These are phyloP conservation scores for Drosophila biarmipes DNA, from an alignment of 1,140 invertebrate species.

Conservation along the genomic window DNA sequence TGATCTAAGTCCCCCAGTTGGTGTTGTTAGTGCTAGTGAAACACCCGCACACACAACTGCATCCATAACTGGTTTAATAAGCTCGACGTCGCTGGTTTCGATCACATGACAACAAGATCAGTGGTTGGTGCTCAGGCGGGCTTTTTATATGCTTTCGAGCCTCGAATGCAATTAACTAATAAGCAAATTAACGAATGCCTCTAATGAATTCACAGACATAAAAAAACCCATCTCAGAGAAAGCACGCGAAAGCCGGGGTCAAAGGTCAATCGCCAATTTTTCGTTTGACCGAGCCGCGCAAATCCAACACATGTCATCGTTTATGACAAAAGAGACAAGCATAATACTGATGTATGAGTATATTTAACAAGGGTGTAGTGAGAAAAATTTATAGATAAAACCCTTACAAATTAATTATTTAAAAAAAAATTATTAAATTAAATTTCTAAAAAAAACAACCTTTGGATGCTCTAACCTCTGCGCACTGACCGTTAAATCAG, in stretches of 20 bases:
- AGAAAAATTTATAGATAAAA: too few species aligned
- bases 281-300: slow-evolving; percentile 17
- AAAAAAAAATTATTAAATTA: too few species aligned
- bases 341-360: not conserved
- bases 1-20: slow-evolving; percentile 54
- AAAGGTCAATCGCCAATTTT: slow-evolving; percentile 62
- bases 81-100: slow-evolving; percentile 24
- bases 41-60: slow-evolving; percentile 38
- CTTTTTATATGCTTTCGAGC: slow-evolving; percentile 11
- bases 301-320: slow-evolving; percentile 40
- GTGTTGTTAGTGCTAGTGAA: slow-evolving; percentile 4
- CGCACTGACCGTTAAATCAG: too few species aligned
- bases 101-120: slow-evolving; percentile 62
- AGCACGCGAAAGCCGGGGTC: slow-evolving; percentile 57
- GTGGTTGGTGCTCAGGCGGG: not conserved
- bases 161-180: slow-evolving; percentile 67
- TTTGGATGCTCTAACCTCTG: too few species aligned
- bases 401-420: too few species aligned
- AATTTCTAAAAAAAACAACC: too few species aligned
- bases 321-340: slow-evolving; percentile 9
- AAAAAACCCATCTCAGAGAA: slow-evolving; percentile 34
- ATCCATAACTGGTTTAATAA: slow-evolving; percentile 70
- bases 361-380: not conserved
- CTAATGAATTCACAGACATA: slow-evolving; percentile 45
- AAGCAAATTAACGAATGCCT: slow-evolving; percentile 53